phyloP scores from a whole-genome alignment of 23 tunicate species.

The Diplosoma virens region DNA sequence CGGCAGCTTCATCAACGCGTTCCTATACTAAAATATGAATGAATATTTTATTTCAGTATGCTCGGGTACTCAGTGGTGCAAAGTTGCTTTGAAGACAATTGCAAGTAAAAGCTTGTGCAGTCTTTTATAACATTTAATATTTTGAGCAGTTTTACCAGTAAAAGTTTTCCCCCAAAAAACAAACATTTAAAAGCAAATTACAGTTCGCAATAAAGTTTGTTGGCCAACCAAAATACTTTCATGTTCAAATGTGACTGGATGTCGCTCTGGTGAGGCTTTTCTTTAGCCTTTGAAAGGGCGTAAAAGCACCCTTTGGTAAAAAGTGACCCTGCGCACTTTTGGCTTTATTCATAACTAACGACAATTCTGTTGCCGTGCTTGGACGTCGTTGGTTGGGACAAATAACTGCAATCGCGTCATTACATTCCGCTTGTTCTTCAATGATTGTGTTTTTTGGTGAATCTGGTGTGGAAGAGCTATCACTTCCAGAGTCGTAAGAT shows the following conservation, averaged over 20 bases:
- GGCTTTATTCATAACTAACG: conserved; percentile 41
- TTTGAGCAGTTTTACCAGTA: too few relatives aligned
- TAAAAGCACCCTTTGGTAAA: conserved; percentile 7
- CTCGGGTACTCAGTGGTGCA: too few relatives aligned
- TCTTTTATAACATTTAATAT: too few relatives aligned
- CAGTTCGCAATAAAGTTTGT: background rate
- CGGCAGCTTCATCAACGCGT: too few relatives aligned
- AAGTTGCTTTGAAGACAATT: too few relatives aligned
- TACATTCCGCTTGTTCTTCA: background rate
- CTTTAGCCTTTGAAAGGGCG: conserved; percentile 41
- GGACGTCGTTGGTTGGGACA: conserved; percentile 69
- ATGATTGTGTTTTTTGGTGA: background rate
- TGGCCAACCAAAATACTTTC: background rate
- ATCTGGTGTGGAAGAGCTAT: background rate
- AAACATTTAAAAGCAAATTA: background rate
- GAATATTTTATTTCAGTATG: too few relatives aligned
- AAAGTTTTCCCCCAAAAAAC: background rate
- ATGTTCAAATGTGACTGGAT: conserved; percentile 24
- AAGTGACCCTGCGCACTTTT: conserved; percentile 1
- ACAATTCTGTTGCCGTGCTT: conserved; percentile 64
- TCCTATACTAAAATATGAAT: too few relatives aligned
- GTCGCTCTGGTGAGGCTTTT: conserved; percentile 8
- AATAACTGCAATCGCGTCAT: conserved; percentile 54
- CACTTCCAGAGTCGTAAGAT: background rate
- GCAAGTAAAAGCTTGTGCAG: too few relatives aligned